Evolutionary conservation across 2,888 invertebrate genomes (phyloP).

Genomic region (Eupithecia centaureata): DNA sequence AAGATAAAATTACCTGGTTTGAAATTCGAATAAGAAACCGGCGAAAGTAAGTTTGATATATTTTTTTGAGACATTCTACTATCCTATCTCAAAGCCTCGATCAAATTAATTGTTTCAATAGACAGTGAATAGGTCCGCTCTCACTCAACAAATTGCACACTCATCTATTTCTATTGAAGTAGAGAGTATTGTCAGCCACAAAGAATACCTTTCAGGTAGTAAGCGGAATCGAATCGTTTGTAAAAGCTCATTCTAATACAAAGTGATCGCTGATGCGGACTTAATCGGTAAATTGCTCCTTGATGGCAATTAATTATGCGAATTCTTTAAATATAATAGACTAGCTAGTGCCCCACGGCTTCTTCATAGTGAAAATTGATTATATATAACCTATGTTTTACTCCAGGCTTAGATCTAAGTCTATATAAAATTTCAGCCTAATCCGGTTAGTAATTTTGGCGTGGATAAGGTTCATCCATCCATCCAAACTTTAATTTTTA

Average conservation of each 20-base stretch:
- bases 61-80: neutral
- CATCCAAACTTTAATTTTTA: too few species aligned
- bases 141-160: slow-evolving; percentile 17
- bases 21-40: too few species aligned
- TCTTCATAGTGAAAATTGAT: too few species aligned
- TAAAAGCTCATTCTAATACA: slow-evolving; percentile 76
- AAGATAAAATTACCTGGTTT: too few species aligned
- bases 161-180: slow-evolving; percentile 24
- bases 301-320: slow-evolving; percentile 57
- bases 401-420: too few species aligned
- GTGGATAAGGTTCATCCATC: too few species aligned
- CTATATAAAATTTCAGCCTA: too few species aligned
- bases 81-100: neutral
- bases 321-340: slow-evolving; percentile 39
- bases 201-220: slow-evolving; percentile 43
- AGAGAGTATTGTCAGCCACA: slow-evolving; percentile 35
- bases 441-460: too few species aligned
- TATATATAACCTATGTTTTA: too few species aligned
- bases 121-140: slow-evolving; percentile 9
- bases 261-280: slow-evolving; percentile 69
- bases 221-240: slow-evolving; percentile 61
- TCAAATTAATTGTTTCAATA: slow-evolving; percentile 2
- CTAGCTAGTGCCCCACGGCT: too few species aligned
- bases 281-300: slow-evolving; percentile 73
- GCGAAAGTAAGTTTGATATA: too few species aligned